phyloP scores from a whole-genome alignment of 2,888 invertebrate species.

The Acanthococcus lagerstroemiae region DNA sequence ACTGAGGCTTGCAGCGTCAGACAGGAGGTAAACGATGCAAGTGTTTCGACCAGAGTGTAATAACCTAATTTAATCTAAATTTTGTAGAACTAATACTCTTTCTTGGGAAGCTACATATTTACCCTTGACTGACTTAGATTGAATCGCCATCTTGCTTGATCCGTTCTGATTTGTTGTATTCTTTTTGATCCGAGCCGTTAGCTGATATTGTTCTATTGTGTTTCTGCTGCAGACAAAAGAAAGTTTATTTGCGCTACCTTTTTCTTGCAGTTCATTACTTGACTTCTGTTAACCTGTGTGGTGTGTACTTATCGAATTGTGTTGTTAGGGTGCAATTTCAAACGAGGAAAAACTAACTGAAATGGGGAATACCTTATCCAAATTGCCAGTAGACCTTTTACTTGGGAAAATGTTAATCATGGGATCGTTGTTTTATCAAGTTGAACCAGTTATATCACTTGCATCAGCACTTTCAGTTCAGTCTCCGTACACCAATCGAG shows the following conservation, averaged over 20 bases:
- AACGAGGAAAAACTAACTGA: constrained; percentile 72
- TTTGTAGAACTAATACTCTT: too few relatives aligned
- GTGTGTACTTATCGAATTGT: background rate
- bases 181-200: background rate
- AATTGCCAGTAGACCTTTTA: constrained; percentile 86
- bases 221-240: background rate
- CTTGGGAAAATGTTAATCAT: constrained; percentile 92
- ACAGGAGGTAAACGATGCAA: too few relatives aligned
- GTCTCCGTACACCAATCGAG: constrained; percentile 80
- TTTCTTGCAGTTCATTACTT: background rate
- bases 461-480: constrained; percentile 89
- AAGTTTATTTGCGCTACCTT: background rate
- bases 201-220: background rate
- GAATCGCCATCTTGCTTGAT: background rate
- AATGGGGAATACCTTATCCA: constrained; percentile 74
- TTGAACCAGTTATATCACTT: constrained; percentile 77
- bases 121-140: too few relatives aligned
- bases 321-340: constrained; percentile 60
- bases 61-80: too few relatives aligned
- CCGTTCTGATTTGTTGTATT: background rate
- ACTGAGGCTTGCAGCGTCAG: too few relatives aligned
- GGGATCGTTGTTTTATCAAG: constrained; percentile 78
- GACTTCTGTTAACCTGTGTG: background rate
- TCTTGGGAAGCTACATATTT: too few relatives aligned
- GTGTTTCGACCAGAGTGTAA: too few relatives aligned